phyloP scores from a whole-genome alignment of 2,113 vertebrate species.

The Pionites leucogaster region DNA sequence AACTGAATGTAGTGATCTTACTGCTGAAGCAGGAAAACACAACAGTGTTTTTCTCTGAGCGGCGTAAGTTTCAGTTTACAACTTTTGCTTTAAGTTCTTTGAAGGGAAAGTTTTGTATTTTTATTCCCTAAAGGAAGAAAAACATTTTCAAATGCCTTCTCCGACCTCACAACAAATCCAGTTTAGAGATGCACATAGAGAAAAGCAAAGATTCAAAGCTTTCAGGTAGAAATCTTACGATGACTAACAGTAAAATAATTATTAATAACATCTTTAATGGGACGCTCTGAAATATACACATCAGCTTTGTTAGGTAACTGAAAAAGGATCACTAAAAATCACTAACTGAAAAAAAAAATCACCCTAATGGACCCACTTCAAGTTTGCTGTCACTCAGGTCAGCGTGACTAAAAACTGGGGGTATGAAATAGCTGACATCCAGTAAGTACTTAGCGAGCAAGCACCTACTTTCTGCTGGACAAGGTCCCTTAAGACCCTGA shows the following conservation, averaged over 20 bases:
- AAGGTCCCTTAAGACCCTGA: slow-evolving; percentile 13
- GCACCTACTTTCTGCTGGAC: slow-evolving; percentile 63
- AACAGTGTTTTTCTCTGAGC: background rate
- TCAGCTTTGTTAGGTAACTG: background rate
- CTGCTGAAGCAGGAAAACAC: background rate
- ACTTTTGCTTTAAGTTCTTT: background rate
- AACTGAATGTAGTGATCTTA: background rate
- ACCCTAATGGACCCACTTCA: background rate
- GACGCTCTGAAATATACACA: background rate
- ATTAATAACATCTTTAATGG: background rate
- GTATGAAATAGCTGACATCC: background rate
- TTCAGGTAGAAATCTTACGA: background rate
- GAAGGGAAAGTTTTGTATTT: background rate
- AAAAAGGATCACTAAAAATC: background rate
- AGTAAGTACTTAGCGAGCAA: background rate
- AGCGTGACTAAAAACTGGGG: background rate
- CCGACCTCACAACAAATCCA: background rate
- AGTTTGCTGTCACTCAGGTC: background rate
- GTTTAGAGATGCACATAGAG: background rate
- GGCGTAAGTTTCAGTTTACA: background rate
- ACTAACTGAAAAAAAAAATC: background rate
- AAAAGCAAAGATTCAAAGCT: background rate
- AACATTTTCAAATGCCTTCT: background rate
- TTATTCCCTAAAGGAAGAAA: background rate
- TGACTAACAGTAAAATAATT: background rate